Percentiles rank a stretch among this genome's conserved stretches.
phyloP scores from a whole-genome alignment of 1,140 invertebrate genomes.

The Choristoneura fumiferana region DNA sequence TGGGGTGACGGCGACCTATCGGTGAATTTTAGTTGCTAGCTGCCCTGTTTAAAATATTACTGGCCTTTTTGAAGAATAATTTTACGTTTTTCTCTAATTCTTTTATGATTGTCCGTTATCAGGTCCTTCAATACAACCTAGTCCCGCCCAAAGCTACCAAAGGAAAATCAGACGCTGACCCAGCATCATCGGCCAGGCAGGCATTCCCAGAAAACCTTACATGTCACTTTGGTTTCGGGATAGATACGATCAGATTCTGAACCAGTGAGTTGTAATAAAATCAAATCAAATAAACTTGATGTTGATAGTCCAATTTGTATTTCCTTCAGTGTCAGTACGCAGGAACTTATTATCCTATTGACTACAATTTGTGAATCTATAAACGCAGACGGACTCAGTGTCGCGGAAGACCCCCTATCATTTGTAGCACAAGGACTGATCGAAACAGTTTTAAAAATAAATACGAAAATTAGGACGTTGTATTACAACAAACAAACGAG shows the following conservation, averaged over 20 bases:
- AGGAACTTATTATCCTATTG: constrained; percentile 17
- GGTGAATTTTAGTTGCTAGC: constrained; percentile 25
- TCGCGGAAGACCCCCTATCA: constrained; percentile 6
- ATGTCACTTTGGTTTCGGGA: constrained; percentile 66
- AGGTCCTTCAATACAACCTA: constrained; percentile 59
- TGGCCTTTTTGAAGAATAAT: no score
- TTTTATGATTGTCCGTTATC: constrained; percentile 10
- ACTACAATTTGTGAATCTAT: background rate
- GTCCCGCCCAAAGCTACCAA: constrained; percentile 43
- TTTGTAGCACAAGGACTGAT: constrained; percentile 3
- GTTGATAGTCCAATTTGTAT: background rate
- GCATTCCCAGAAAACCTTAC: constrained; percentile 58
- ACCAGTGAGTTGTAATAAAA: background rate
- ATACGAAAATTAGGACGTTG: background rate
- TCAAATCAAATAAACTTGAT: no score
- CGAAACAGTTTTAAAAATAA: constrained; percentile 7
- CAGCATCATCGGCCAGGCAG: constrained; percentile 41
- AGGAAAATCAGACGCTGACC: constrained; percentile 52
- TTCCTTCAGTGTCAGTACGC: background rate
- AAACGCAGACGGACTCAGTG: constrained; percentile 1
- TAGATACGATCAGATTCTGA: constrained; percentile 47
- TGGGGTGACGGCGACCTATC: constrained; percentile 64
- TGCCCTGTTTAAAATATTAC: no score
- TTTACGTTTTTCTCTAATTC: background rate
- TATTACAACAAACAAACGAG: background rate